Percentiles rank a stretch among this genome's conserved stretches.
These are phyloP conservation scores for Pseudococcus viburni DNA, from an alignment of 2,888 invertebrate species.

Conservation along the genomic window DNA sequence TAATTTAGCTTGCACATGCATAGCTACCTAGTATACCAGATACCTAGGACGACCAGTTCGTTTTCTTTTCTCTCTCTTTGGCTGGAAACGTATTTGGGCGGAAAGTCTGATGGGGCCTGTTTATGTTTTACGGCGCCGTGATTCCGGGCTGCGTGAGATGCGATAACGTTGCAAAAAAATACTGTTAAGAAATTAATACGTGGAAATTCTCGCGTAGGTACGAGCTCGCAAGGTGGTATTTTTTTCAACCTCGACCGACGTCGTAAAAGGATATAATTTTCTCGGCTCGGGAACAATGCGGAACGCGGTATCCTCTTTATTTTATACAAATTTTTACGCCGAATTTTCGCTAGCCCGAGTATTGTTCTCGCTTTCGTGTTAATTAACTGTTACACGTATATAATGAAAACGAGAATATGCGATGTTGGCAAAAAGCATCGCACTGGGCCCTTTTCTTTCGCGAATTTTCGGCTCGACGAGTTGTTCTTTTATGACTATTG, in stretches of 20 bases:
- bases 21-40: background rate
- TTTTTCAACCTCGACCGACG: background rate
- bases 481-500: conserved; percentile 39
- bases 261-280: conserved; percentile 34
- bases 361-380: conserved; percentile 23
- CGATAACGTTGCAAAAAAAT: conserved; percentile 18
- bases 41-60: background rate
- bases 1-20: conserved; percentile 41
- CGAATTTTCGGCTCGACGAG: conserved; percentile 25
- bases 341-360: conserved; percentile 16
- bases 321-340: conserved; percentile 43
- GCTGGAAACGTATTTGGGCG: conserved; percentile 25
- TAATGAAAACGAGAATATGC: conserved; percentile 36
- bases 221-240: background rate
- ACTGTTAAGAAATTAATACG: conserved; percentile 40
- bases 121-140: conserved; percentile 19
- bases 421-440: conserved; percentile 17
- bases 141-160: conserved; percentile 29
- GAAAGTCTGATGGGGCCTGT: conserved; percentile 19
- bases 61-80: background rate
- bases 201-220: conserved; percentile 24
- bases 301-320: background rate
- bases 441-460: background rate
- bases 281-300: conserved; percentile 24
- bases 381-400: conserved; percentile 36